These are phyloP conservation scores for Julus scandinavius DNA, from an alignment of 2,888 invertebrate genomes.

Conservation along the genomic window DNA sequence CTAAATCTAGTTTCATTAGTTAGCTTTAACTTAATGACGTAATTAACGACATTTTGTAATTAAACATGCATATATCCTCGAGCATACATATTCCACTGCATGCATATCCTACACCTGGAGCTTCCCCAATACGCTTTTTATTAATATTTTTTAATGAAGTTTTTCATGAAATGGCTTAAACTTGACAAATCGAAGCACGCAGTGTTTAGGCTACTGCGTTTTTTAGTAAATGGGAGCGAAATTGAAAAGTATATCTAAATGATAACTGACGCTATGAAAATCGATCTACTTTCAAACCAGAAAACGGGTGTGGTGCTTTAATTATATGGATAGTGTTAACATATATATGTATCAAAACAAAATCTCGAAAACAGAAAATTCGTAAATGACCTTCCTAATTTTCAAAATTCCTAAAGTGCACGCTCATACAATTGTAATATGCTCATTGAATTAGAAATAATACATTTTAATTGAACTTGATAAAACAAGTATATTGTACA, in stretches of 20 bases:
- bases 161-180: background rate
- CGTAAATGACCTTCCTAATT: constrained; percentile 21
- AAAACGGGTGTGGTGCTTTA: constrained; percentile 4
- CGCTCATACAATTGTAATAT: background rate
- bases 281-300: constrained; percentile 40
- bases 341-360: background rate
- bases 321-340: background rate
- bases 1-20: too few relatives aligned
- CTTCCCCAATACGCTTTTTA: too few relatives aligned
- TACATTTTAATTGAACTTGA: constrained; percentile 14
- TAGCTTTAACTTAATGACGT: too few relatives aligned
- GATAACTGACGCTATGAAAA: constrained; percentile 42
- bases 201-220: background rate
- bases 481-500: background rate
- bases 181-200: background rate
- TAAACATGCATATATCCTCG: too few relatives aligned
- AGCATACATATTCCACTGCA: too few relatives aligned
- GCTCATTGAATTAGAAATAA: background rate
- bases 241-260: constrained; percentile 43
- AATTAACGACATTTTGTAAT: too few relatives aligned
- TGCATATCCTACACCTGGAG: too few relatives aligned
- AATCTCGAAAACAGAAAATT: background rate
- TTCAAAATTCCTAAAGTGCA: background rate
- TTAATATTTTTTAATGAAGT: background rate
- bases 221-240: constrained; percentile 29